These are phyloP conservation scores for Clivina fossor DNA, from an alignment of 2,888 invertebrate genomes.

Conservation along the genomic window DNA sequence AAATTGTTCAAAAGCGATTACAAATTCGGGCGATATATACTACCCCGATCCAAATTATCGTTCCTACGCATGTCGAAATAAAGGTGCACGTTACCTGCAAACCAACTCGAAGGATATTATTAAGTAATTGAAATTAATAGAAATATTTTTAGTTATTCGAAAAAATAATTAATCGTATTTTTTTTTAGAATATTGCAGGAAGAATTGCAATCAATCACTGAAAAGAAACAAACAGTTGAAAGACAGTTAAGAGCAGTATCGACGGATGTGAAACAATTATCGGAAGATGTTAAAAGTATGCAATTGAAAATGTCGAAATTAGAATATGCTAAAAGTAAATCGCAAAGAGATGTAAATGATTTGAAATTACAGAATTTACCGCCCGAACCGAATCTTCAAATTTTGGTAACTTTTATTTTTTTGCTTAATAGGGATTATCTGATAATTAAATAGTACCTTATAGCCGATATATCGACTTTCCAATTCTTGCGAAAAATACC, in stretches of 20 bases:
- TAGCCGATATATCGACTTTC: no score
- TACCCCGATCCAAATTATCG: constrained; percentile 77
- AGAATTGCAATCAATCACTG: constrained; percentile 53
- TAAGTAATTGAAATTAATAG: constrained; percentile 50
- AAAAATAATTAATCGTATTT: constrained; percentile 16
- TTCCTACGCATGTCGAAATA: constrained; percentile 66
- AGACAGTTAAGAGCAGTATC: constrained; percentile 44
- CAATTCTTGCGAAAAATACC: no score
- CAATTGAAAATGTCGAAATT: constrained; percentile 46
- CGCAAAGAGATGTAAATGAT: constrained; percentile 45
- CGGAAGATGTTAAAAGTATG: constrained; percentile 42
- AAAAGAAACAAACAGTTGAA: constrained; percentile 41
- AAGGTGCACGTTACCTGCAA: constrained; percentile 63
- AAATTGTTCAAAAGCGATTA: constrained; percentile 68
- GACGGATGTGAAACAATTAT: constrained; percentile 43
- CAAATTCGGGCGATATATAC: constrained; percentile 67
- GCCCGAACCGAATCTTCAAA: constrained; percentile 47
- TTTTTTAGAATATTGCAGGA: constrained; percentile 46
- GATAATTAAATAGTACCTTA: no score
- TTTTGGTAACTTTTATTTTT: constrained; percentile 43
- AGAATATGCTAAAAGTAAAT: constrained; percentile 40
- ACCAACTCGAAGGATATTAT: constrained; percentile 67
- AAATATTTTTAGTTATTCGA: neutral
- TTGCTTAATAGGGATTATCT: constrained; percentile 2
- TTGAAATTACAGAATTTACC: constrained; percentile 48